phyloP scores from a whole-genome alignment of 1,140 invertebrate genomes.

The Meloidogyne exigua region DNA sequence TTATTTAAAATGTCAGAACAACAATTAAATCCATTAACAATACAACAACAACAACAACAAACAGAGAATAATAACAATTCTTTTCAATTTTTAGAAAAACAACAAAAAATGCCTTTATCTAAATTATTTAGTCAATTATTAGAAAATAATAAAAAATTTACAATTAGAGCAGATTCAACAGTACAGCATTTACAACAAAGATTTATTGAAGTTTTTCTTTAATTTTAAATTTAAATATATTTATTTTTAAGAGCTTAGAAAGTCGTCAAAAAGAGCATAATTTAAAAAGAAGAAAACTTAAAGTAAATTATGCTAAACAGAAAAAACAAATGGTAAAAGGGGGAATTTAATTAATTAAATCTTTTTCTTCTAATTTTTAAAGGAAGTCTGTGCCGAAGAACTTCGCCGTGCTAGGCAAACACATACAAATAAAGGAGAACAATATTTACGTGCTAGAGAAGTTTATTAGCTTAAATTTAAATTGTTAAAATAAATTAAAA shows the following conservation, averaged over 20 bases:
- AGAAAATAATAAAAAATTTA: constrained; percentile 37
- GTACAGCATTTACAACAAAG: constrained; percentile 41
- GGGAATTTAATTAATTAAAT: neutral
- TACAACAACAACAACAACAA: constrained; percentile 5
- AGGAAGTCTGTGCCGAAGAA: constrained; percentile 44
- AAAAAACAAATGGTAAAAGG: constrained; percentile 44
- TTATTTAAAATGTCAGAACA: constrained; percentile 47
- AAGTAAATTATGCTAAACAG: constrained; percentile 46
- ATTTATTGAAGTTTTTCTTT: constrained; percentile 34
- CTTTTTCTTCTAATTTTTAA: too few species aligned
- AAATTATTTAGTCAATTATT: constrained; percentile 45
- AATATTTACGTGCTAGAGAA: constrained; percentile 44
- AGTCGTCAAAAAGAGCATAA: constrained; percentile 56
- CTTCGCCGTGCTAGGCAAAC: constrained; percentile 41
- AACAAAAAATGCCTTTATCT: constrained; percentile 41
- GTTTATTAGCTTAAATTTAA: neutral
- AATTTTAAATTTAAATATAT: neutral
- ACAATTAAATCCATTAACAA: neutral
- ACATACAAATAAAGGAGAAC: constrained; percentile 34
- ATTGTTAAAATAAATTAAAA: too few species aligned
- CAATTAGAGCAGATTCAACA: constrained; percentile 36
- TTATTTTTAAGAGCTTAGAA: constrained; percentile 44
- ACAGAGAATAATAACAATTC: neutral
- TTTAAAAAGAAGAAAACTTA: constrained; percentile 43
- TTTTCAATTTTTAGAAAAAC: constrained; percentile 37